These are phyloP conservation scores for Therioaphis trifolii DNA, from an alignment of 2,888 invertebrate species.

Conservation along the genomic window DNA sequence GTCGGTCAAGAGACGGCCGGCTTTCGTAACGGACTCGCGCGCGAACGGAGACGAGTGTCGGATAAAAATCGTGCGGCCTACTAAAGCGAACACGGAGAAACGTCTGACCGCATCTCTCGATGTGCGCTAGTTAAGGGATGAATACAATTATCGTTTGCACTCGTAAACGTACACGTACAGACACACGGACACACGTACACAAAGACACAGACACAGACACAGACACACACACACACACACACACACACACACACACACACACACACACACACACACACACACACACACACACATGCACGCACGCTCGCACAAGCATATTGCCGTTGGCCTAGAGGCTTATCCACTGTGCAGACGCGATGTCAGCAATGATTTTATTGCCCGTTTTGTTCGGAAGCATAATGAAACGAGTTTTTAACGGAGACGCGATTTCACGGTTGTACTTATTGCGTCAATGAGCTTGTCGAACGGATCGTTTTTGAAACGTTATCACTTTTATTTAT, in stretches of 20 bases:
- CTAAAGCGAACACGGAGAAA: neutral
- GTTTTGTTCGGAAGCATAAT: neutral
- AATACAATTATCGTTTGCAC: slow-evolving; percentile 37
- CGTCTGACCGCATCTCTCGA: neutral
- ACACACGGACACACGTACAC: no score
- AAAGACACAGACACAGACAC: no score
- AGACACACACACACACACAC: no score
- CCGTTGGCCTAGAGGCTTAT: no score
- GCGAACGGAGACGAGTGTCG: neutral
- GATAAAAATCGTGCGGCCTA: neutral
- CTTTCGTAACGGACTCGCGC: neutral
- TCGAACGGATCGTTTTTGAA: no score
- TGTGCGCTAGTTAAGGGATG: slow-evolving; percentile 5
- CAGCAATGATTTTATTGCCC: slow-evolving; percentile 6
- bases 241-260: no score
- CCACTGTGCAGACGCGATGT: neutral
- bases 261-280: neutral
- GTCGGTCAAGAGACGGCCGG: no score
- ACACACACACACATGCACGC: neutral
- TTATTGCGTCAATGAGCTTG: no score
- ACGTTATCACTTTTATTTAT: no score
- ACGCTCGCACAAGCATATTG: neutral
- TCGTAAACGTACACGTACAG: no score
- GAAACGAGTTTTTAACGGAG: no score
- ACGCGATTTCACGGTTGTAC: no score